A percentile compares a stretch with the other conserved stretches of the same genome.
phyloP scores from a whole-genome alignment of 1,140 invertebrate genomes.

The Drosophila melanica region DNA sequence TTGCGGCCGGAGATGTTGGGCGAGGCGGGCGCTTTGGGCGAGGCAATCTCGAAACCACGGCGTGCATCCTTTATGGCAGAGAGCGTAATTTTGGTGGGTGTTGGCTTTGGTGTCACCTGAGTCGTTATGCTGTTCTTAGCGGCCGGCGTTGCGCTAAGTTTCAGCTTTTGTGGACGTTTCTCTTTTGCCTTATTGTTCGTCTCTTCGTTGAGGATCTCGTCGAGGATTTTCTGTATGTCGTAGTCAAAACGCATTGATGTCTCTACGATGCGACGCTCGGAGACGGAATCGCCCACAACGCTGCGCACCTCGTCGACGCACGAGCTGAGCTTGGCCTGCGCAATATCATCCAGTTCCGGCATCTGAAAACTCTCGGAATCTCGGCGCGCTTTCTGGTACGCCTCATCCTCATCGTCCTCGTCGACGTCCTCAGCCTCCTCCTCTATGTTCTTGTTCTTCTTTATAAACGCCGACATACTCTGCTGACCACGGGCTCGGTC shows the following conservation, averaged over 20 bases:
- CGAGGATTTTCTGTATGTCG: constrained; percentile 89
- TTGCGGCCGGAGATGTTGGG: constrained; percentile 86
- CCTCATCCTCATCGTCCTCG: constrained; percentile 75
- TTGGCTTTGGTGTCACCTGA: constrained; percentile 46
- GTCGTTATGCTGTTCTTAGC: constrained; percentile 32
- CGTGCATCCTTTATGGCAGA: constrained; percentile 67
- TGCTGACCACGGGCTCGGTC: constrained; percentile 89
- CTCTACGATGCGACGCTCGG: constrained; percentile 88
- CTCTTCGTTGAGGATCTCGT: constrained; percentile 88
- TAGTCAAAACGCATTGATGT: constrained; percentile 89
- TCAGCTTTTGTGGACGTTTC: constrained; percentile 27
- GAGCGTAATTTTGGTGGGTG: constrained; percentile 58
- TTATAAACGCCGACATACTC: constrained; percentile 89
- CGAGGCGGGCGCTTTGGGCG: constrained; percentile 84
- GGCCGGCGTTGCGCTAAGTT: constrained; percentile 23
- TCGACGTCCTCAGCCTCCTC: constrained; percentile 88
- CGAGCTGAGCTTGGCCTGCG: constrained; percentile 90
- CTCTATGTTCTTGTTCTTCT: constrained; percentile 89
- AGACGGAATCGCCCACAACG: constrained; percentile 90
- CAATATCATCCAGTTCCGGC: constrained; percentile 86
- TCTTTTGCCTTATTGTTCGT: constrained; percentile 54
- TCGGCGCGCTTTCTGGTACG: constrained; percentile 61
- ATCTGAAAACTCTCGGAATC: constrained; percentile 84
- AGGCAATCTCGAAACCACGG: constrained; percentile 84
- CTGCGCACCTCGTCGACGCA: constrained; percentile 93